Conservation (phyloP, 2,797 vertebrate species). For the Picus viridis region DNA sequence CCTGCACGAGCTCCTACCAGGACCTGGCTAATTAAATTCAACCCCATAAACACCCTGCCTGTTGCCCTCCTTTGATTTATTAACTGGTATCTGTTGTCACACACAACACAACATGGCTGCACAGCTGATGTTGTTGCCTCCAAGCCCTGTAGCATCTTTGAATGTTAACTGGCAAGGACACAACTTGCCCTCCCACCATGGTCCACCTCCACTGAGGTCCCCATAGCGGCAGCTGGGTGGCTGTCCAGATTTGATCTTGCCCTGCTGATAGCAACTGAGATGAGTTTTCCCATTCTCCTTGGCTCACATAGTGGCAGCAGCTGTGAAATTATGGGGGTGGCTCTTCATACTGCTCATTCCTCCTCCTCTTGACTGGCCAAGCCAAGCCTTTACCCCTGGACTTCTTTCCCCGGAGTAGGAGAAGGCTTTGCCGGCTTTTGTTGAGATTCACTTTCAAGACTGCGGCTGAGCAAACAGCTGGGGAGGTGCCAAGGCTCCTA, state of each 20-base stretch:
- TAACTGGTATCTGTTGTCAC: background rate
- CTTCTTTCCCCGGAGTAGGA: background rate
- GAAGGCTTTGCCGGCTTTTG: background rate
- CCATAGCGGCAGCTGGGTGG: background rate
- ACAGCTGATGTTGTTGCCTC: accelerated
- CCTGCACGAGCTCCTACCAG: background rate
- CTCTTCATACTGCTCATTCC: background rate
- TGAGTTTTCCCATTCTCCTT: background rate
- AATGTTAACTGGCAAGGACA: background rate
- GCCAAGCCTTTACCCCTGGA: background rate
- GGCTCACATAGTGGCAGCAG: accelerated
- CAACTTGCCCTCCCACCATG: accelerated
- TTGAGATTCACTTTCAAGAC: background rate
- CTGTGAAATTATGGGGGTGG: accelerated
- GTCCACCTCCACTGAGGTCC: accelerated
- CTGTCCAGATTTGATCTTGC: accelerated
- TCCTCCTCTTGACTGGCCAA: background rate
- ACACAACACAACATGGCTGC: background rate
- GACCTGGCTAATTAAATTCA: background rate
- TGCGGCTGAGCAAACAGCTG: constrained; percentile 31
- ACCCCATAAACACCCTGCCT: background rate
- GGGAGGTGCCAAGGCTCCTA: constrained; percentile 19
- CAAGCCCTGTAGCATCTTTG: background rate
- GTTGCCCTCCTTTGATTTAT: background rate
- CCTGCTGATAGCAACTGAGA: background rate